These are phyloP conservation scores for Brachyistius frenatus DNA, from an alignment of 2,113 vertebrate species.

Conservation along the genomic window DNA sequence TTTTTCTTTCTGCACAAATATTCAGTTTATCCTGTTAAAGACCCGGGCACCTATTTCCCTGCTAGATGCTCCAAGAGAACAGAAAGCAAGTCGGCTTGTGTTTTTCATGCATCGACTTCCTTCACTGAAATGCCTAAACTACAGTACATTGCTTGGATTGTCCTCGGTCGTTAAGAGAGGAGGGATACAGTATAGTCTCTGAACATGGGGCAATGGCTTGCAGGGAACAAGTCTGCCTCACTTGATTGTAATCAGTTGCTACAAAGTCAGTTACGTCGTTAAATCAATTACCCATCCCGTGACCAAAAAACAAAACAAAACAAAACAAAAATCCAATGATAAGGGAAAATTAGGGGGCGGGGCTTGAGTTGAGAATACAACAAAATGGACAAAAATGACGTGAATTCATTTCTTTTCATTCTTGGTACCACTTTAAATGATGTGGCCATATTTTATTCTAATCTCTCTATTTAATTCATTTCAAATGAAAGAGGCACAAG, in stretches of 20 bases:
- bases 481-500: constrained; percentile 70
- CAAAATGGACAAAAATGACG: constrained; percentile 40
- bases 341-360: constrained; percentile 10
- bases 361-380: constrained; percentile 15
- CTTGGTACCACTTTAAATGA: constrained; percentile 45
- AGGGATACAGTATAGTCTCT: constrained; percentile 60
- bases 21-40: constrained; percentile 47
- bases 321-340: background rate
- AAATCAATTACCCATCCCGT: constrained; percentile 29
- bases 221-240: constrained; percentile 52
- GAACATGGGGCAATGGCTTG: constrained; percentile 31
- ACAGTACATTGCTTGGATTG: constrained; percentile 70
- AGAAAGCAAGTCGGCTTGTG: constrained; percentile 37
- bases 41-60: constrained; percentile 55
- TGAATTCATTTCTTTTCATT: constrained; percentile 38
- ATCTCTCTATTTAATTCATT: constrained; percentile 48
- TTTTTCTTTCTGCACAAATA: constrained; percentile 43
- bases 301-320: constrained; percentile 10
- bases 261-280: constrained; percentile 43
- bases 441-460: constrained; percentile 46
- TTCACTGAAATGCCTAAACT: constrained; percentile 55
- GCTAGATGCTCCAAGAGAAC: constrained; percentile 42
- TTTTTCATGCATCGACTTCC: constrained; percentile 60
- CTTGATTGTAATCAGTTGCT: constrained; percentile 70
- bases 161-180: constrained; percentile 62